These are phyloP conservation scores for Dusona sp. DNA, from an alignment of 2,888 invertebrate species.

Conservation along the genomic window DNA sequence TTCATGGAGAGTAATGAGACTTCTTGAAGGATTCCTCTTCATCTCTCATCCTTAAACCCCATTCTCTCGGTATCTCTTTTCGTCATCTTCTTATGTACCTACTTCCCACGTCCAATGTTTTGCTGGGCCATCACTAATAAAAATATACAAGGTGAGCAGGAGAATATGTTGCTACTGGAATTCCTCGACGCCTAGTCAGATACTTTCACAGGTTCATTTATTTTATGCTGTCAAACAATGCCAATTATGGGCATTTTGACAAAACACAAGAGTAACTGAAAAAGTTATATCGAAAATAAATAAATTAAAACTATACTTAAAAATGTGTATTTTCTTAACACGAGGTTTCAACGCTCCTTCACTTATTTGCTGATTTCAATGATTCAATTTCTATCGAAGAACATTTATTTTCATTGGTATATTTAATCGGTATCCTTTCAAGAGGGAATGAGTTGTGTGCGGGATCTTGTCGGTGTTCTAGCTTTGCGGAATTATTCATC, in stretches of 20 bases:
- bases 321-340: neutral
- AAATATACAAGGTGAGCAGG: conserved; percentile 17
- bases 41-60: conserved; percentile 52
- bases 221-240: neutral
- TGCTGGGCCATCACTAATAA: conserved; percentile 14
- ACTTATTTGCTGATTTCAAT: neutral
- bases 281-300: neutral
- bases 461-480: neutral
- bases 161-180: conserved; percentile 47
- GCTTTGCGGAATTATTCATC: conserved; percentile 38
- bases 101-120: conserved; percentile 24
- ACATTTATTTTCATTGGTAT: neutral
- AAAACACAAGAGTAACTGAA: neutral
- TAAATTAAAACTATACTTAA: neutral
- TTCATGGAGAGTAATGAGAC: conserved; percentile 70
- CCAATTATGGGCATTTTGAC: neutral
- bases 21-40: conserved; percentile 70
- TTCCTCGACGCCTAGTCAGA: conserved; percentile 43
- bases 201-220: neutral
- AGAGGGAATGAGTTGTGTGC: neutral
- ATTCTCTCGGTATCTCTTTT: conserved; percentile 47
- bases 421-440: neutral
- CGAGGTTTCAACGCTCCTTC: neutral
- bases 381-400: neutral
- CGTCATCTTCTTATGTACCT: neutral